phyloP scores from a whole-genome alignment of 1,140 invertebrate species.

The Panagrolaimus sp. region DNA sequence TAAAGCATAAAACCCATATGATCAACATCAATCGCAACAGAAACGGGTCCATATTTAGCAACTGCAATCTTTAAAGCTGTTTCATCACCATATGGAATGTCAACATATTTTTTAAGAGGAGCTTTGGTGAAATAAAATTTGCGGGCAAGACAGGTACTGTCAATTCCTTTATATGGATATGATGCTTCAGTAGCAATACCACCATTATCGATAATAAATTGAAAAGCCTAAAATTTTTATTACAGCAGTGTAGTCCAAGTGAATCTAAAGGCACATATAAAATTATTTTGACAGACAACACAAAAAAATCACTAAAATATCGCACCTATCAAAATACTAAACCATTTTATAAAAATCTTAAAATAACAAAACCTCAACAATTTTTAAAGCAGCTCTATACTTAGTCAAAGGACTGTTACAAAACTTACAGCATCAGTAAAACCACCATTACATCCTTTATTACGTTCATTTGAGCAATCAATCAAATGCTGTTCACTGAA shows the following conservation, averaged over 20 bases:
- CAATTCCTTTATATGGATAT: background rate
- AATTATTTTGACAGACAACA: too few species aligned
- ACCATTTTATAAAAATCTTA: too few species aligned
- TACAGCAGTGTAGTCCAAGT: too few species aligned
- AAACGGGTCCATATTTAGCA: background rate
- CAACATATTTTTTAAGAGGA: background rate
- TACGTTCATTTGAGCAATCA: background rate
- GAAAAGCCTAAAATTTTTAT: background rate
- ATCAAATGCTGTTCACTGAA: constrained; percentile 3
- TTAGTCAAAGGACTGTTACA: too few species aligned
- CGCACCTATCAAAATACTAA: too few species aligned
- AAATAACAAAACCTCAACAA: too few species aligned
- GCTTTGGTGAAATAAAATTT: background rate
- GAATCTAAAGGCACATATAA: too few species aligned
- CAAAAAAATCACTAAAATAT: too few species aligned
- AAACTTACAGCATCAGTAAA: too few species aligned
- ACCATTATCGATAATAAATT: background rate
- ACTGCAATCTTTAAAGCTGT: background rate
- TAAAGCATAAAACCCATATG: constrained; percentile 69
- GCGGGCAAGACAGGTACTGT: background rate
- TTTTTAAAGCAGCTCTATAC: too few species aligned
- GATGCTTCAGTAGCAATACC: background rate
- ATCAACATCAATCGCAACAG: constrained; percentile 73
- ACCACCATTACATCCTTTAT: background rate
- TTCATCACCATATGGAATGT: background rate